Percentiles rank a stretch among this genome's conserved stretches.
These are phyloP conservation scores for Melitaea athalia DNA, from an alignment of 2,888 invertebrate species.

Conservation along the genomic window DNA sequence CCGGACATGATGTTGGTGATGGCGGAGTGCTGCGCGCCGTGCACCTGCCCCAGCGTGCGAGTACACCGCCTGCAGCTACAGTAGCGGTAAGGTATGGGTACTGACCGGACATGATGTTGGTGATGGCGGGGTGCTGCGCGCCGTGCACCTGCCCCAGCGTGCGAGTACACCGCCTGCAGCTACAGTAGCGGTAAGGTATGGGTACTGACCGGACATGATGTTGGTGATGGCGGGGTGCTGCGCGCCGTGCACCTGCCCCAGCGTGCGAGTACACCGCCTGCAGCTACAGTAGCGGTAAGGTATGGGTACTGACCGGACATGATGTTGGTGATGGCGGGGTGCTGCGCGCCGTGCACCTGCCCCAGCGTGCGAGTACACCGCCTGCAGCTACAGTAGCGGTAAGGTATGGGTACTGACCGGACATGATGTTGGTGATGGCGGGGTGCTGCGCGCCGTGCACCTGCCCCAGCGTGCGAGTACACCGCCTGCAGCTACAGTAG, in stretches of 20 bases:
- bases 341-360: conserved; percentile 69
- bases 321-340: conserved; percentile 78
- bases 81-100: too few species aligned
- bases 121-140: conserved; percentile 74
- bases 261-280: conserved; percentile 78
- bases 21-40: conserved; percentile 71
- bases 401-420: conserved; percentile 58
- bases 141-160: conserved; percentile 73
- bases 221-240: conserved; percentile 78
- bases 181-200: too few species aligned
- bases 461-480: conserved; percentile 75
- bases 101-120: conserved; percentile 76
- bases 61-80: conserved; percentile 76
- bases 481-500: conserved; percentile 73
- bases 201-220: conserved; percentile 69
- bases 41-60: conserved; percentile 74
- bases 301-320: conserved; percentile 67
- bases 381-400: conserved; percentile 63
- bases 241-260: conserved; percentile 67
- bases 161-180: conserved; percentile 75
- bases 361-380: conserved; percentile 76
- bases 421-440: conserved; percentile 79
- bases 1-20: conserved; percentile 79
- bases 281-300: conserved; percentile 53
- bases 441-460: conserved; percentile 71